Base-by-base conservation (phyloP, 2,797 vertebrate genomes). In the Microcaecilia unicolor region DNA sequence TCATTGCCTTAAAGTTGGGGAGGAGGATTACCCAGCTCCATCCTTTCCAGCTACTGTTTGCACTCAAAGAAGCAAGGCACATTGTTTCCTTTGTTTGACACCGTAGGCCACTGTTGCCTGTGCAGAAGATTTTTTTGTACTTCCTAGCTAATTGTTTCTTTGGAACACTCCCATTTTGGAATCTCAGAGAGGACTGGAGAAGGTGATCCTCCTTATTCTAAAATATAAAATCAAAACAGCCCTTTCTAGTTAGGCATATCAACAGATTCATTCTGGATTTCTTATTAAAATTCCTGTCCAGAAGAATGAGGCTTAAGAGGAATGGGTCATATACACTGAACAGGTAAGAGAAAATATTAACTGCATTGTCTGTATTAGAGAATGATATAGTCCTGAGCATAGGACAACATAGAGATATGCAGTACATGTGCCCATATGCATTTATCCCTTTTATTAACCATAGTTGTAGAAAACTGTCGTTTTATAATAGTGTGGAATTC, bases 301-400 rank as follows among this genome's bases (percentile, higher is more conserved):
- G 72, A 61, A 81, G 47, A 52, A 86, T 88, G 86, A 79, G 85
- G 69, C 85, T 90, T 42, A 88, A 78, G 63, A 72, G 83, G 71
- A 90, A 87, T 68, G 84, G 85, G 13, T 91, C 86, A 25, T 90
- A 87, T 58, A 90, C 84, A 1, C 67, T 89, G 30, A 86, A 88
- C 39, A 80, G 87, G 88, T 92, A 81, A 82, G 83, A 61, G 24
- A 40, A 48, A 41, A 13, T 25, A 8, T 37, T 37, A 33, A 15
- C 7, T 20, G 9, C 14, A 38, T 12, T 18, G 18, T 37, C 24
- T n/a, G n/a, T n/a, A n/a, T n/a, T n/a, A n/a, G n/a, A n/a, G n/a
- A n/a, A n/a, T n/a, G n/a, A n/a, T n/a, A n/a, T n/a, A 24, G 29
- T 37, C 43, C 19, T 39, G 7, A 28, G 34, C 32, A 10, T 0